Conservation (phyloP, 2,113 vertebrate genomes). For the Oxygymnocypris stewartii region DNA sequence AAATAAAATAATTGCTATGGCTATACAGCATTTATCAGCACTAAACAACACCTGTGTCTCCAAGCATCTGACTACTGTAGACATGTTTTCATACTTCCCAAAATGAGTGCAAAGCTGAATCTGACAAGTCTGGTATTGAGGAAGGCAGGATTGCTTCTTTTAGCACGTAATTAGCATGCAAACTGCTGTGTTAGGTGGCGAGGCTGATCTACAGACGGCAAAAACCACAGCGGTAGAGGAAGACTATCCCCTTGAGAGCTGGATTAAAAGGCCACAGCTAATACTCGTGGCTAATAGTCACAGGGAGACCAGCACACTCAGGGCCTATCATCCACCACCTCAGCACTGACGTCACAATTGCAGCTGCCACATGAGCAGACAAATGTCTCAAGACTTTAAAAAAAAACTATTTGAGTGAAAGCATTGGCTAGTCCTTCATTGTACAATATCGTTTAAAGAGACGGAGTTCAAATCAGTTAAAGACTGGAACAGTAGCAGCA, state of each 20-base stretch:
- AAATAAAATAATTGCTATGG: neutral
- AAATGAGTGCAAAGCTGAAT: neutral
- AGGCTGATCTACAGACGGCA: neutral
- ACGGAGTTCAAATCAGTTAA: neutral
- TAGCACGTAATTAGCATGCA: constrained; percentile 18
- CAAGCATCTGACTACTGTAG: neutral
- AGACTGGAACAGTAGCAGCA: neutral
- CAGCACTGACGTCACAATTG: neutral
- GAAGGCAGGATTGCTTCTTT: neutral
- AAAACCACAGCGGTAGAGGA: neutral
- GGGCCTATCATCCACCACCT: neutral
- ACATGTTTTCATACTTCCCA: neutral
- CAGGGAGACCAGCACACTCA: neutral
- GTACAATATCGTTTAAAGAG: too few species aligned
- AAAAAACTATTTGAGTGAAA: too few species aligned
- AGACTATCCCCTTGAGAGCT: neutral
- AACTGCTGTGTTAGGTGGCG: constrained; percentile 9
- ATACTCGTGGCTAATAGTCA: constrained; percentile 27
- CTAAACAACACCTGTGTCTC: neutral
- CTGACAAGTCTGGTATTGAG: neutral
- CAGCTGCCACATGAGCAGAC: too few species aligned
- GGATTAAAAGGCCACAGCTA: constrained; percentile 20
- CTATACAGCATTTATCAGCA: neutral
- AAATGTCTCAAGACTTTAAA: neutral
- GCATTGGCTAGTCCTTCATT: too few species aligned